These are phyloP conservation scores for Meleagris gallopavo DNA, from an alignment of 2,113 vertebrate species.

Conservation along the genomic window DNA sequence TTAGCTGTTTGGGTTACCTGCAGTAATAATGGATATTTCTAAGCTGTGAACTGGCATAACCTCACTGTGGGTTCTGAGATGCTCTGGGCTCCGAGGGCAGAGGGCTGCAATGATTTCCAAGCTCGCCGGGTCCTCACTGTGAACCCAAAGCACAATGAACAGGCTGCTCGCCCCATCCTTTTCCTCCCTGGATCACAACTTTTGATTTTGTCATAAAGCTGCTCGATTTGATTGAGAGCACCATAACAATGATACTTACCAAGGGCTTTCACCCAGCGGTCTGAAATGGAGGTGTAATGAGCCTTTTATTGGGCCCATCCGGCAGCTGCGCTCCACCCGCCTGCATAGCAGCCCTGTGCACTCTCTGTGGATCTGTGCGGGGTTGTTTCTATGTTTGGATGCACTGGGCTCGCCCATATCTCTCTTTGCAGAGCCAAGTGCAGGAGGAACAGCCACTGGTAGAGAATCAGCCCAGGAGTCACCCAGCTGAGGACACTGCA, in stretches of 20 bases:
- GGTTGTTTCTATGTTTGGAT: not conserved
- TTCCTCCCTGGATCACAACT: constrained; percentile 55
- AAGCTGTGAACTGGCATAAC: not conserved
- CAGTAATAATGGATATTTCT: not conserved
- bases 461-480: too few species aligned
- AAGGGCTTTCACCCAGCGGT: not conserved
- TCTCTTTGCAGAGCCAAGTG: not conserved
- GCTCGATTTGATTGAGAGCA: constrained; percentile 43
- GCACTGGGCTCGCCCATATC: not conserved
- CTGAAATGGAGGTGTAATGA: constrained; percentile 55
- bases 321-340: not conserved
- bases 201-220: constrained; percentile 74
- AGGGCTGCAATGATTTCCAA: not conserved
- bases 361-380: not conserved
- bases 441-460: too few species aligned
- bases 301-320: constrained; percentile 22
- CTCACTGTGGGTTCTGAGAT: not conserved
- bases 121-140: not conserved
- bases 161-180: constrained; percentile 11
- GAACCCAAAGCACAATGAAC: constrained; percentile 33
- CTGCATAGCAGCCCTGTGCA: not conserved
- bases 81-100: not conserved
- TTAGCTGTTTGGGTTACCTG: not conserved
- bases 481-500: too few species aligned
- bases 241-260: constrained; percentile 44